Evolutionary conservation across 1,140 invertebrate genomes (phyloP).

Genomic region (Bombus sibiricus): DNA sequence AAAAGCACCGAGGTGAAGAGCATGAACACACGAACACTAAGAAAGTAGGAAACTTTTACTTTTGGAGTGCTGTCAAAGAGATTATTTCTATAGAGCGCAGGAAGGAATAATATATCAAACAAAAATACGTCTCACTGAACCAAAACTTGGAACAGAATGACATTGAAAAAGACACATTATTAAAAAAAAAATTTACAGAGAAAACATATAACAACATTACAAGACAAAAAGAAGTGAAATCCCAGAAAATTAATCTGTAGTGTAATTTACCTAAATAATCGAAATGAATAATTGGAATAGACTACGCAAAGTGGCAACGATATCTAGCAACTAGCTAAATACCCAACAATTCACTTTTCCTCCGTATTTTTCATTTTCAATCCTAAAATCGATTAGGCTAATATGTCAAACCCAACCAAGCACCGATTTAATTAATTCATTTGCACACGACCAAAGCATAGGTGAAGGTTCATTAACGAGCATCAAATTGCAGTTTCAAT

Average conservation of each 20-base stretch:
- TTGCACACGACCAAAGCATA: not conserved
- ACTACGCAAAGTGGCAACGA: too few relatives aligned
- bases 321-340: too few relatives aligned
- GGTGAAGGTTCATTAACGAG: conserved; percentile 48
- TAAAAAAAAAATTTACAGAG: not conserved
- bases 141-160: not conserved
- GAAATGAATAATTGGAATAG: too few relatives aligned
- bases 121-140: not conserved
- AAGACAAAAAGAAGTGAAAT: not conserved
- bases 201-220: not conserved
- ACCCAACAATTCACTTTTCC: too few relatives aligned
- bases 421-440: conserved; percentile 35
- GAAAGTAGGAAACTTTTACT: conserved; percentile 37
- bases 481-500: conserved; percentile 50
- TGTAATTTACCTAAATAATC: too few relatives aligned
- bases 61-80: conserved; percentile 28
- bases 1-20: conserved; percentile 21
- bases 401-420: not conserved
- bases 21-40: conserved; percentile 15
- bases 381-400: not conserved
- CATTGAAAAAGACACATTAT: not conserved
- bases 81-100: not conserved
- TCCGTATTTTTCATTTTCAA: not conserved
- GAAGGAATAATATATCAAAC: conserved; percentile 8
- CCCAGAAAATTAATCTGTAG: too few relatives aligned